A percentile compares a stretch with the other conserved stretches of the same genome.
Evolutionary conservation across 2,113 vertebrate species (phyloP).

Genomic region (Pituophis catenifer): DNA sequence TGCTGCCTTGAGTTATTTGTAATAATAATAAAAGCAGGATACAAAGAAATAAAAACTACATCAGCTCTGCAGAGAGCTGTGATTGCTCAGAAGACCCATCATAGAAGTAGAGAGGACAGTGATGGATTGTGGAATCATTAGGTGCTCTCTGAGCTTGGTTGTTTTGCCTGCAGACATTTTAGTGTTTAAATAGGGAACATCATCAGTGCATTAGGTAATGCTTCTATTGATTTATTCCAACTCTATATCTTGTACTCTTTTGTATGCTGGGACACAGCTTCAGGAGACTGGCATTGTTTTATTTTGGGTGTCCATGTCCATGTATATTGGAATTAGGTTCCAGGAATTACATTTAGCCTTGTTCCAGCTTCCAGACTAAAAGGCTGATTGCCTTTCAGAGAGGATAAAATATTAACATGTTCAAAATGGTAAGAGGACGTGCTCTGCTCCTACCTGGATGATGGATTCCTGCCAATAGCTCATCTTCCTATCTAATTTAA

Average conservation of each 20-base stretch:
- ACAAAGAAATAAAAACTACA: neutral
- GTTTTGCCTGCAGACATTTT: neutral
- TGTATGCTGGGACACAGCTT: neutral
- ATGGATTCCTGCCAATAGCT: neutral
- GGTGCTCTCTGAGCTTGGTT: neutral
- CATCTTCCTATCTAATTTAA: neutral
- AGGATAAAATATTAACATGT: neutral
- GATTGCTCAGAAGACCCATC: neutral
- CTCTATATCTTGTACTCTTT: neutral
- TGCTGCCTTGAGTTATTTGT: neutral
- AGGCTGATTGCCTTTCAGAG: neutral
- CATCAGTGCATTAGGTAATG: neutral
- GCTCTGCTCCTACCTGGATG: neutral
- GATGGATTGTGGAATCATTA: neutral
- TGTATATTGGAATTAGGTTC: neutral
- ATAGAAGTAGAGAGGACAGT: neutral
- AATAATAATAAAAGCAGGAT: neutral
- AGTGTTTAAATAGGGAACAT: neutral
- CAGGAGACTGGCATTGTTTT: neutral
- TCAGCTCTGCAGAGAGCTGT: neutral
- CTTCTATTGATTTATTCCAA: neutral
- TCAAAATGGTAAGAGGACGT: neutral
- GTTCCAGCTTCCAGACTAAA: neutral
- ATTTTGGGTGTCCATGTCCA: neutral
- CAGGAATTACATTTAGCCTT: neutral